A percentile compares a stretch with the other conserved stretches of the same genome.
These are phyloP conservation scores for Protobothrops mucrosquamatus DNA, from an alignment of 2,113 vertebrate species.

Conservation along the genomic window DNA sequence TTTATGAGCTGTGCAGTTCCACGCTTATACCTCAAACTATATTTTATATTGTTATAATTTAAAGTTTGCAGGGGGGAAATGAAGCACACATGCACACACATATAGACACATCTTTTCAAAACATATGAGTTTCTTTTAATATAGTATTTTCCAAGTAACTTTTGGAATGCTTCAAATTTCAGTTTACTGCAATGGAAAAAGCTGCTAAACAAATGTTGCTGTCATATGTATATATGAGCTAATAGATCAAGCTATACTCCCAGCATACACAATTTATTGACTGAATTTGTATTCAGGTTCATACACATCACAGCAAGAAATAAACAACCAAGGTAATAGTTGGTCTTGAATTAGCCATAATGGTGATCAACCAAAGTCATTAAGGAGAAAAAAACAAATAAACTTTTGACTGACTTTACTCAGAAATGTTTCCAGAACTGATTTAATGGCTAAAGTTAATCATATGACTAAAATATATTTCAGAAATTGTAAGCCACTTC, in stretches of 20 bases:
- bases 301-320: conserved; percentile 51
- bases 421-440: conserved; percentile 39
- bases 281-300: conserved; percentile 45
- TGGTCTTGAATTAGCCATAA: conserved; percentile 56
- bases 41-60: not conserved
- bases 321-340: conserved; percentile 55
- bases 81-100: not conserved
- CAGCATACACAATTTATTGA: conserved; percentile 42
- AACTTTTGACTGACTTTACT: conserved; percentile 49
- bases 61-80: conserved; percentile 11
- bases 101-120: not conserved
- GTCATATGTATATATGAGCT: conserved; percentile 38
- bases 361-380: conserved; percentile 55
- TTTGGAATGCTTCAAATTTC: not conserved
- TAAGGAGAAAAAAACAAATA: not conserved
- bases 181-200: not conserved
- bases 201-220: not conserved
- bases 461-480: conserved; percentile 26
- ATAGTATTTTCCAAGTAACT: not conserved
- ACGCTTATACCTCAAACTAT: not conserved
- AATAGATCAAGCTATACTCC: conserved; percentile 21
- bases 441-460: conserved; percentile 48
- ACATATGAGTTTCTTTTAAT: not conserved
- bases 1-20: not conserved
- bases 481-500: conserved; percentile 22